These are phyloP conservation scores for Archips crataeganus DNA, from an alignment of 2,888 invertebrate species.

Conservation along the genomic window DNA sequence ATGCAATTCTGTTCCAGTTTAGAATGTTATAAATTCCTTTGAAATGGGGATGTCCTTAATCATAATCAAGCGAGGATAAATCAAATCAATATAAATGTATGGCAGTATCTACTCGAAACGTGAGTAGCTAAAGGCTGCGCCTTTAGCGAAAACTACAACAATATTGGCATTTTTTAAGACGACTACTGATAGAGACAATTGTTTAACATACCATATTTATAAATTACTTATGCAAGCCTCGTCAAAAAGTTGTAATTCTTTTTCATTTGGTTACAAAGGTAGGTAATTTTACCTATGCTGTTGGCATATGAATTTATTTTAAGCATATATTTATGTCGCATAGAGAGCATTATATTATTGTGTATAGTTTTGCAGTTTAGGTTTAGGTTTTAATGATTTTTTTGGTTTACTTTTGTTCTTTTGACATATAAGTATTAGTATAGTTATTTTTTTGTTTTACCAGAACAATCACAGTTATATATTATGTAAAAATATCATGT, in stretches of 20 bases:
- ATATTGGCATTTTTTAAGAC: neutral
- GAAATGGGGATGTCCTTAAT: too few relatives aligned
- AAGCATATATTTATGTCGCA: neutral
- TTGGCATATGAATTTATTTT: neutral
- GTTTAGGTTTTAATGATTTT: constrained; percentile 3
- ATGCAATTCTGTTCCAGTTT: too few relatives aligned
- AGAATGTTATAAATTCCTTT: too few relatives aligned
- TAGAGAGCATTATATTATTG: neutral
- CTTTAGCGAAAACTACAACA: neutral
- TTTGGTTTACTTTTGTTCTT: constrained; percentile 5
- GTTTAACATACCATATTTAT: too few relatives aligned
- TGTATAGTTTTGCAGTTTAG: neutral
- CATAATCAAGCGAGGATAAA: neutral
- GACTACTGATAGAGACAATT: too few relatives aligned
- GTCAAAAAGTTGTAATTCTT: neutral
- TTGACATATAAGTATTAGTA: neutral
- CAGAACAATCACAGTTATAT: neutral
- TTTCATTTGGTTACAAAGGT: neutral
- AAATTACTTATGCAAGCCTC: too few relatives aligned
- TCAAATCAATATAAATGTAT: neutral
- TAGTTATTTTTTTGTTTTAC: neutral
- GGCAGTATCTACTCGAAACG: neutral
- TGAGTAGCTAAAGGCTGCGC: neutral
- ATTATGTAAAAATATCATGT: neutral
- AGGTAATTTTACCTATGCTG: neutral